Evolutionary conservation across 1,140 invertebrate genomes (phyloP).

Genomic region (Ips typographus): DNA sequence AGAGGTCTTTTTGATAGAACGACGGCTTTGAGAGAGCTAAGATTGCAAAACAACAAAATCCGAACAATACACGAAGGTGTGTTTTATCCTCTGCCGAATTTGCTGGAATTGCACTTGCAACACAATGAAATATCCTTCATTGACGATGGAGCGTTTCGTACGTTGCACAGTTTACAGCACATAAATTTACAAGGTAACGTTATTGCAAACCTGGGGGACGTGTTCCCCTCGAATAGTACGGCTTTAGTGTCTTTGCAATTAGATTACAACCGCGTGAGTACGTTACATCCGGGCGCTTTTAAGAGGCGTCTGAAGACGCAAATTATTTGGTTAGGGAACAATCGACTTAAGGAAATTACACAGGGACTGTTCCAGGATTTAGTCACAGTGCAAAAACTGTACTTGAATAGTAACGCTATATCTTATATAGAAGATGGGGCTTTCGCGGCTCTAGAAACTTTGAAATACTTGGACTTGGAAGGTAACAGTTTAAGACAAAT

Average conservation of each 20-base stretch:
- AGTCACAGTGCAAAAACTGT: conserved; percentile 71
- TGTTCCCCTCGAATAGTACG: conserved; percentile 72
- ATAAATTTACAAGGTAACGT: conserved; percentile 85
- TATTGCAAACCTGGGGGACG: conserved; percentile 74
- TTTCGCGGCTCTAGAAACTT: conserved; percentile 71
- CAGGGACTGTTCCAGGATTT: conserved; percentile 74
- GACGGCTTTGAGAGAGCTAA: conserved; percentile 74
- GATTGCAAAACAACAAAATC: conserved; percentile 83
- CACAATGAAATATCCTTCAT: conserved; percentile 82
- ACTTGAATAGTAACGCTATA: conserved; percentile 82
- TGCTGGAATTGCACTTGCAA: conserved; percentile 84
- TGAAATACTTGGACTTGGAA: conserved; percentile 78
- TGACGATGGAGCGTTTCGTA: conserved; percentile 80
- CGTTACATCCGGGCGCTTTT: conserved; percentile 77
- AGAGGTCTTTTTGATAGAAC: conserved; percentile 77
- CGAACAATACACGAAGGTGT: conserved; percentile 72
- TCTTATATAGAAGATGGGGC: conserved; percentile 75
- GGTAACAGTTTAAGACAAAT: conserved; percentile 70
- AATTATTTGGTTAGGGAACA: conserved; percentile 85
- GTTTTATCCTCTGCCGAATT: conserved; percentile 75
- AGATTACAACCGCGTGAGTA: conserved; percentile 76
- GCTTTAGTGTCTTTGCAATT: conserved; percentile 84
- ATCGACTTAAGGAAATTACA: conserved; percentile 73
- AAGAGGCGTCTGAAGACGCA: conserved; percentile 76
- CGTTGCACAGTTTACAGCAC: conserved; percentile 80